Conservation (phyloP, 2,113 vertebrate genomes). For the Muntiacus muntjak region DNA sequence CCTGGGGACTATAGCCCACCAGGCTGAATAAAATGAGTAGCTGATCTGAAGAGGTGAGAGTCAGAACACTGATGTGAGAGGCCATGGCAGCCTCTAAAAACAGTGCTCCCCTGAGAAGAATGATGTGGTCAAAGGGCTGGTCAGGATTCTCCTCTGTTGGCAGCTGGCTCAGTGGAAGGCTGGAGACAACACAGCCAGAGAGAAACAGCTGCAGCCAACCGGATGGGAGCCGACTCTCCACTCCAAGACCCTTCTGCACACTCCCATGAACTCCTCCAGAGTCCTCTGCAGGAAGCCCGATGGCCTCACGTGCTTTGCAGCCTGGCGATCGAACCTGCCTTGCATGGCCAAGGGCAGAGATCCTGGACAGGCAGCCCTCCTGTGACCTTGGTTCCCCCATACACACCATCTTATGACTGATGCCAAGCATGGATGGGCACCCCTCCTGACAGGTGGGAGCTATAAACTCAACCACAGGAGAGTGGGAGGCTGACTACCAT, state of each 20-base stretch:
- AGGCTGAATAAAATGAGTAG: not conserved
- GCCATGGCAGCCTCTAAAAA: not conserved
- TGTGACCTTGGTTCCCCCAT: fast-evolving
- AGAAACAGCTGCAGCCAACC: not conserved
- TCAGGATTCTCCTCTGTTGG: not conserved
- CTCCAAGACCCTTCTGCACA: not conserved
- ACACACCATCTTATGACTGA: not conserved
- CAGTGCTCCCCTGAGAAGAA: not conserved
- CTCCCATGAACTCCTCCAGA: not conserved
- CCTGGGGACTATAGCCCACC: not conserved
- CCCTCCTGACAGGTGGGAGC: fast-evolving
- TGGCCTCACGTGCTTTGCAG: not conserved
- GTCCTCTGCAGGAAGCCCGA: not conserved
- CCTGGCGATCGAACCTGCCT: fast-evolving
- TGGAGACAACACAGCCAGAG: fast-evolving
- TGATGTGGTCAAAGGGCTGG: not conserved
- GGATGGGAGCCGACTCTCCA: not conserved
- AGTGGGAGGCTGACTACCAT: fast-evolving
- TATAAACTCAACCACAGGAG: not conserved
- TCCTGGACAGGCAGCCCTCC: fast-evolving
- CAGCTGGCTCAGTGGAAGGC: not conserved
- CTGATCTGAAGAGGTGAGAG: not conserved
- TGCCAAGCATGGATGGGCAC: fast-evolving
- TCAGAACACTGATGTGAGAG: not conserved
- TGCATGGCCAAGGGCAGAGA: not conserved